Evolutionary conservation across 2,113 vertebrate genomes (phyloP).

Genomic region (human): DNA sequence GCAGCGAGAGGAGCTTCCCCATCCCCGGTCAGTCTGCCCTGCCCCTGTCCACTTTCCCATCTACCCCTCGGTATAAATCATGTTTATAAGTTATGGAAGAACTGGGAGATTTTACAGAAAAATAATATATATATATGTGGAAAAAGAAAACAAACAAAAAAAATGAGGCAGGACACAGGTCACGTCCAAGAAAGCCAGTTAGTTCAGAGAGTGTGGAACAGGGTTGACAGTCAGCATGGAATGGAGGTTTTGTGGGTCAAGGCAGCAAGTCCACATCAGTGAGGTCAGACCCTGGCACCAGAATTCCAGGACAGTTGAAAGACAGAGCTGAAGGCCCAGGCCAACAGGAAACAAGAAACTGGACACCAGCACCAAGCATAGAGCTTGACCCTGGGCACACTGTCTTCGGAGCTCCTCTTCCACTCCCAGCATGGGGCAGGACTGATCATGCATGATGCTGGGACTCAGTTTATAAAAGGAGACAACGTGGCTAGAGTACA

Average conservation of each 20-base stretch:
- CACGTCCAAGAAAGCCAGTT: too few species aligned
- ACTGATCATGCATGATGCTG: not conserved
- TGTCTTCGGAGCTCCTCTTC: not conserved
- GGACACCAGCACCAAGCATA: not conserved
- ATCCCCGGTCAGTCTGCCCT: not conserved
- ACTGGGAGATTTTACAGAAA: slow-evolving; percentile 77
- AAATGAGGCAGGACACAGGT: not conserved
- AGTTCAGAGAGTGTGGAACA: not conserved
- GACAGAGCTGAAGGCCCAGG: not conserved
- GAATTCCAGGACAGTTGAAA: not conserved
- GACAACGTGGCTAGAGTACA: not conserved
- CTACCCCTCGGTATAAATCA: slow-evolving; percentile 75
- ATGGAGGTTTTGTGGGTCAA: not conserved
- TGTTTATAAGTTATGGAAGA: slow-evolving; percentile 82
- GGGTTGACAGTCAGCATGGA: not conserved
- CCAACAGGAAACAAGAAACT: not conserved
- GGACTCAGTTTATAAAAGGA: not conserved
- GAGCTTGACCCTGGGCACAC: not conserved
- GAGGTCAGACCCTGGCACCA: not conserved
- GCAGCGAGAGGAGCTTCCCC: slow-evolving; percentile 27
- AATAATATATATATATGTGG: slow-evolving; percentile 66
- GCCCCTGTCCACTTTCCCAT: not conserved
- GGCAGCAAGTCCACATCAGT: not conserved
- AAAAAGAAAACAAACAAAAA: not conserved
- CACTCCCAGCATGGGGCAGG: not conserved